These are phyloP conservation scores for Apis laboriosa DNA, from an alignment of 1,140 invertebrate species.

Conservation along the genomic window DNA sequence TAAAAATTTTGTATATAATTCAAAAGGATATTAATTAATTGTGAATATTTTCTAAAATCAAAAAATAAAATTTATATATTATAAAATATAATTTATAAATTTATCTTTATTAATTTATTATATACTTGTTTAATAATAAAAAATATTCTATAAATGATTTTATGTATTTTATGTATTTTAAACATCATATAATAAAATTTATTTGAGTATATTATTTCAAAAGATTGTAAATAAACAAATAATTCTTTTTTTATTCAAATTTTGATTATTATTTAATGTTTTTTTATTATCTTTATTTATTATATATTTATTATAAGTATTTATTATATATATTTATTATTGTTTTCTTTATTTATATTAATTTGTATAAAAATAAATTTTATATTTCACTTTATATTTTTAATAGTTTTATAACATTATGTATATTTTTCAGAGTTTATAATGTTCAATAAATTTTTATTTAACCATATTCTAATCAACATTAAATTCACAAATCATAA, in stretches of 20 bases:
- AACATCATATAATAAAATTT: not conserved
- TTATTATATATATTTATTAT: too few relatives aligned
- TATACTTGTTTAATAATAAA: not conserved
- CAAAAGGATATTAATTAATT: not conserved
- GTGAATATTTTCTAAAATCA: not conserved
- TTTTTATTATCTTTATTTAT: not conserved
- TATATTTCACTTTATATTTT: not conserved
- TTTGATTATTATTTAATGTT: not conserved
- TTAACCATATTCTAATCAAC: not conserved
- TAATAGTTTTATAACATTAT: not conserved
- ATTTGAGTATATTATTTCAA: not conserved
- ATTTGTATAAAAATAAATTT: too few relatives aligned
- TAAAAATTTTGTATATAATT: not conserved
- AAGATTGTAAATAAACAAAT: not conserved
- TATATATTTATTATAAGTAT: too few relatives aligned
- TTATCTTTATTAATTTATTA: not conserved
- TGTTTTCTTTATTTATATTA: not conserved
- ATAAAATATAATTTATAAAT: not conserved
- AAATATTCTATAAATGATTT: not conserved
- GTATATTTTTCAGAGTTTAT: not conserved
- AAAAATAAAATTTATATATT: not conserved
- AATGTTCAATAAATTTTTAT: not conserved
- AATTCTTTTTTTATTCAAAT: not conserved
- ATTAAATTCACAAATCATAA: constrained; percentile 33
- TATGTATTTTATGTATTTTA: not conserved